phyloP scores from a whole-genome alignment of 2,888 invertebrate species.

The Drosophila leonis region DNA sequence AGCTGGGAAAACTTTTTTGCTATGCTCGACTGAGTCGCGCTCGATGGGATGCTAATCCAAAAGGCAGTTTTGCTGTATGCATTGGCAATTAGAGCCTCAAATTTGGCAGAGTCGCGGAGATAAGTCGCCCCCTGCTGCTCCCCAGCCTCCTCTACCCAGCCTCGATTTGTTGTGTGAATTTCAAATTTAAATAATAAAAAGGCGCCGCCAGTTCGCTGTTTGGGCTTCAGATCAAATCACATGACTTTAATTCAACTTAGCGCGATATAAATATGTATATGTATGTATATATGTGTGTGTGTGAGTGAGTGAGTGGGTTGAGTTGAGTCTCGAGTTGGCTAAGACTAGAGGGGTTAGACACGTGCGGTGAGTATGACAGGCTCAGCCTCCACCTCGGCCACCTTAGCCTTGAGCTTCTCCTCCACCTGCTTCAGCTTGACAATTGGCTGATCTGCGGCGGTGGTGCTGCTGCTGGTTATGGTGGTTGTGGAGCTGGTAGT shows the following conservation, averaged over 20 bases:
- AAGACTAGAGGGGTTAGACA: conserved; percentile 70
- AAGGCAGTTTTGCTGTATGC: conserved; percentile 34
- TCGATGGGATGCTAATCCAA: conserved; percentile 16
- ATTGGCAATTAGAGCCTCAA: conserved; percentile 65
- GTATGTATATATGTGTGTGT: conserved; percentile 19
- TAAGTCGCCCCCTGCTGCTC: background rate
- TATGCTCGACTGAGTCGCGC: conserved; percentile 44
- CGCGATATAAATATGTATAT: conserved; percentile 67
- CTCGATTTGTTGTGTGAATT: conserved; percentile 66
- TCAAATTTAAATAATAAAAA: conserved; percentile 67
- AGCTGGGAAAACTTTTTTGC: conserved; percentile 39
- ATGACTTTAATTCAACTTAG: conserved; percentile 75
- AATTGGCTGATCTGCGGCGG: conserved; percentile 66
- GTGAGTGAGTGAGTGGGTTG: conserved; percentile 5
- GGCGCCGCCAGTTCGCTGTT: conserved; percentile 20
- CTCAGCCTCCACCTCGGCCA: conserved; percentile 85
- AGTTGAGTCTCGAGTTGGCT: conserved; percentile 29
- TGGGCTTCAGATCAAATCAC: conserved; percentile 63
- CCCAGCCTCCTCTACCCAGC: background rate
- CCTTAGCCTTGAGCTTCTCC: conserved; percentile 83
- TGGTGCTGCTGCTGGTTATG: conserved; percentile 27
- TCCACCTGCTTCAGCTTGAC: conserved; percentile 79
- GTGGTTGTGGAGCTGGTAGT: conserved; percentile 14
- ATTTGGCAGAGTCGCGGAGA: conserved; percentile 32
- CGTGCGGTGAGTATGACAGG: conserved; percentile 84